Base-by-base conservation (phyloP, 2,888 invertebrate genomes). In the Xanthostigma xanthostigma region DNA sequence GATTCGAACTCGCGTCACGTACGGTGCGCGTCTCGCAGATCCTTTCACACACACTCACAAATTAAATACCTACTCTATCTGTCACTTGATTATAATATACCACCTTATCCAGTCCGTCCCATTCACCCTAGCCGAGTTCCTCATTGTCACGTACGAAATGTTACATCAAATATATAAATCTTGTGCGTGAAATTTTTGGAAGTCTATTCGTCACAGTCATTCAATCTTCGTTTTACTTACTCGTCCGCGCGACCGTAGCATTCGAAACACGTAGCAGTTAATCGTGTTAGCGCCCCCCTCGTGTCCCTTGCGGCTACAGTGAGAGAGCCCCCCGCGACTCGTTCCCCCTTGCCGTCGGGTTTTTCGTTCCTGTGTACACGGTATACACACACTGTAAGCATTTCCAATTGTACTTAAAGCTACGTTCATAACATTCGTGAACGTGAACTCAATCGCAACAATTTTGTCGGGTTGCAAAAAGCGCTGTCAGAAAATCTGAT, bases 151-250 rank as follows among this genome's bases (percentile, higher is more conserved):
- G 44, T 44, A 44, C 33, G 35, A 27, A 44, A 34, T 34, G 44
- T 34, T 27, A 34, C 44, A 44, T 34, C 35, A 44, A 44, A 44
- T 44, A 33, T 44, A 44, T 53, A 53, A 53, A 51, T 50, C 52
- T 52, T 51, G 45, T 49, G 51, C 41, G 37, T 48, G 44, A 51
- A 51, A 49, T 51, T 43, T 39, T 53, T 48, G 49, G 50, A 52
- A 51, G 51, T 49, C 51, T 51, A 51, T 51, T 48, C 45, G 50
- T 53, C 53, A 51, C 53, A 27, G 47, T 44, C 44, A 34, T 44
- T 44, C 44, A 44, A 34, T 44, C 44, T 13, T 13, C 27, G 41
- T 14, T 12, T 41, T 27, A 14, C 41, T 10, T 41, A 17, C 41
- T 27, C 10, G 12, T 27, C 27, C 6, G 6, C 27, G 27, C 27